Percentiles rank a stretch among this genome's conserved stretches.
These are phyloP conservation scores for Rallus crepitans DNA, from an alignment of 2,797 vertebrate species.

Conservation along the genomic window DNA sequence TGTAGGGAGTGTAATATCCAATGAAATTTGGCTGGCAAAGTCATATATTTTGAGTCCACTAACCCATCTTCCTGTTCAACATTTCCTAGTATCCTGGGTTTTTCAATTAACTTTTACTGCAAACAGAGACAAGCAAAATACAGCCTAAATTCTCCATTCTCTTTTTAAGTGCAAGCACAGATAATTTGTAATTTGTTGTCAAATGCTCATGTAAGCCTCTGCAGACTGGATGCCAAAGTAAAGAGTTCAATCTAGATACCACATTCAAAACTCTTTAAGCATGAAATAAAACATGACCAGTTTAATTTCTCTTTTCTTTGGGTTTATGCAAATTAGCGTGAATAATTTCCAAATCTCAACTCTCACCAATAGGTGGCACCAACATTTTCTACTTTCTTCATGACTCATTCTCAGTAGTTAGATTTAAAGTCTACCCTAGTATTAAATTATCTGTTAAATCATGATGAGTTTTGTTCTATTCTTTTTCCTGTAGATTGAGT, in stretches of 20 bases:
- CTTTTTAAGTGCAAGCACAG: not conserved
- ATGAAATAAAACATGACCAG: not conserved
- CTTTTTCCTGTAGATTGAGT: not conserved
- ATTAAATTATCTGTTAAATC: constrained; percentile 29
- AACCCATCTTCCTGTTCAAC: not conserved
- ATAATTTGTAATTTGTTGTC: not conserved
- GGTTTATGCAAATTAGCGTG: constrained; percentile 42
- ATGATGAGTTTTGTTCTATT: not conserved
- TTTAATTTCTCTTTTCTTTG: not conserved
- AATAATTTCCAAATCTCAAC: constrained; percentile 40
- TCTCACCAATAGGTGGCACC: constrained; percentile 68
- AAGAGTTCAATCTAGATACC: not conserved
- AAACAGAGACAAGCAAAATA: not conserved
- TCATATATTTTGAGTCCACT: not conserved
- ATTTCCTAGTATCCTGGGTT: not conserved
- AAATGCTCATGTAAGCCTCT: not conserved
- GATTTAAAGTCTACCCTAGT: not conserved
- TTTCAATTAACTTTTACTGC: not conserved
- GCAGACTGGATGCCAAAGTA: not conserved
- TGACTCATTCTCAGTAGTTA: not conserved
- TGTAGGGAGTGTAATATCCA: not conserved
- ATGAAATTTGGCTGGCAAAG: not conserved
- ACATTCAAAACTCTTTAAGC: not conserved
- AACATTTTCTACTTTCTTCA: constrained; percentile 48
- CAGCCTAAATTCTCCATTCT: not conserved